Percentiles rank a stretch among this genome's conserved stretches.
These are phyloP conservation scores for Glyptemys insculpta DNA, from an alignment of 2,797 vertebrate genomes.

Conservation along the genomic window DNA sequence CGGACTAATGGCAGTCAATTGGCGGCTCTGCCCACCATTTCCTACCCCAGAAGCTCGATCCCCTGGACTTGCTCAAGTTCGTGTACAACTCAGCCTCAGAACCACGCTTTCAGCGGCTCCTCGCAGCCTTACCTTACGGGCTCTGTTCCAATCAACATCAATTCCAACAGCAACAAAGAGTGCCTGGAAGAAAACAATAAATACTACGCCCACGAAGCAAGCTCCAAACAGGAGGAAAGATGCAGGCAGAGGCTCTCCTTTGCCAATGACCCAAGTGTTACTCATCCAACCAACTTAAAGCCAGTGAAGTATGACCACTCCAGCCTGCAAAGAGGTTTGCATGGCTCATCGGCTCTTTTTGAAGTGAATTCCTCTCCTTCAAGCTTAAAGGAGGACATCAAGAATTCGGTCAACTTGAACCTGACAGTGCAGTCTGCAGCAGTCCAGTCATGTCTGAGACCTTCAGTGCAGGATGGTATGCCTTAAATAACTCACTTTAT, in stretches of 20 bases:
- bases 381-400: conserved; percentile 82
- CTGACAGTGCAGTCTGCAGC: conserved; percentile 84
- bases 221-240: conserved; percentile 84
- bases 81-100: conserved; percentile 87
- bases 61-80: conserved; percentile 91
- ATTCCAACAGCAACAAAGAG: conserved; percentile 83
- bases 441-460: conserved; percentile 86
- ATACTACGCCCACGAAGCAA: conserved; percentile 84
- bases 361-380: conserved; percentile 83
- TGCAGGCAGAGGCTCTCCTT: conserved; percentile 83
- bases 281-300: conserved; percentile 78
- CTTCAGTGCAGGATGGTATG: conserved; percentile 90
- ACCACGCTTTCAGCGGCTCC: conserved; percentile 88
- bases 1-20: conserved; percentile 92
- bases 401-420: conserved; percentile 86
- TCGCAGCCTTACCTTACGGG: conserved; percentile 88
- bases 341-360: conserved; percentile 81
- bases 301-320: conserved; percentile 84
- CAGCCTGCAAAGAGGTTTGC: conserved; percentile 83
- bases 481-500: conserved; percentile 58
- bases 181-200: conserved; percentile 86
- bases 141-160: conserved; percentile 83
- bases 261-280: conserved; percentile 80
- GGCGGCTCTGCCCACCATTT: conserved; percentile 88
- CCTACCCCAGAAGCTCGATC: conserved; percentile 88